Conservation (phyloP, 2,888 invertebrate species). For the Apamea epomidion region DNA sequence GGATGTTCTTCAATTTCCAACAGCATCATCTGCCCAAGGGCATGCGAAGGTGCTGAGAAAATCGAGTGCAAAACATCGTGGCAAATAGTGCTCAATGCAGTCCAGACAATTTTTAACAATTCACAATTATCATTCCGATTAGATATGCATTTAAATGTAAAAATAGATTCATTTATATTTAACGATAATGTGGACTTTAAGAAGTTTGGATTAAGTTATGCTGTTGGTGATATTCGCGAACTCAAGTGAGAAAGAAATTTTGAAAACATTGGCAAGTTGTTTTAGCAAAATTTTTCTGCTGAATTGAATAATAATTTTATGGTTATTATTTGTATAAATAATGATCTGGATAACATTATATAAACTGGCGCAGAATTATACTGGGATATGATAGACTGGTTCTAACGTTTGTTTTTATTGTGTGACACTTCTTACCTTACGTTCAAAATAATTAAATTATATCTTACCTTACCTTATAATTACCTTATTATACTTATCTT, state of each 20-base stretch:
- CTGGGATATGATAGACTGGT: background rate
- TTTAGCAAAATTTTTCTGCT: background rate
- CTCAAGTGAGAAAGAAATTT: conserved; percentile 21
- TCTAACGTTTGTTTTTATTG: background rate
- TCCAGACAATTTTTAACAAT: conserved; percentile 50
- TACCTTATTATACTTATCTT: too few relatives aligned
- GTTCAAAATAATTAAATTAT: conserved; percentile 16
- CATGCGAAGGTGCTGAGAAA: conserved; percentile 50
- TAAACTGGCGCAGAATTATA: too few relatives aligned
- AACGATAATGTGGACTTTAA: conserved; percentile 35
- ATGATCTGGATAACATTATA: conserved; percentile 17
- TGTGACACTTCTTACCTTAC: conserved; percentile 3
- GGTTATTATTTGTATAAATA: conserved; percentile 47
- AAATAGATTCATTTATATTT: conserved; percentile 56
- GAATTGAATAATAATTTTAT: conserved; percentile 3
- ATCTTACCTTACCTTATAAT: too few relatives aligned
- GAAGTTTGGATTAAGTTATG: conserved; percentile 54
- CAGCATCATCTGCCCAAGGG: conserved; percentile 37
- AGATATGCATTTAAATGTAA: conserved; percentile 73
- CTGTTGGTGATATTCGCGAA: conserved; percentile 61
- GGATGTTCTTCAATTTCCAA: conserved; percentile 58
- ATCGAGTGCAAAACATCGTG: conserved; percentile 53
- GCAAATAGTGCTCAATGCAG: conserved; percentile 45
- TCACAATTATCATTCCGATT: conserved; percentile 73
- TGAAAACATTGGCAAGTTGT: background rate